phyloP scores from a whole-genome alignment of 2,888 invertebrate genomes.

The Epinotia brunnichana region DNA sequence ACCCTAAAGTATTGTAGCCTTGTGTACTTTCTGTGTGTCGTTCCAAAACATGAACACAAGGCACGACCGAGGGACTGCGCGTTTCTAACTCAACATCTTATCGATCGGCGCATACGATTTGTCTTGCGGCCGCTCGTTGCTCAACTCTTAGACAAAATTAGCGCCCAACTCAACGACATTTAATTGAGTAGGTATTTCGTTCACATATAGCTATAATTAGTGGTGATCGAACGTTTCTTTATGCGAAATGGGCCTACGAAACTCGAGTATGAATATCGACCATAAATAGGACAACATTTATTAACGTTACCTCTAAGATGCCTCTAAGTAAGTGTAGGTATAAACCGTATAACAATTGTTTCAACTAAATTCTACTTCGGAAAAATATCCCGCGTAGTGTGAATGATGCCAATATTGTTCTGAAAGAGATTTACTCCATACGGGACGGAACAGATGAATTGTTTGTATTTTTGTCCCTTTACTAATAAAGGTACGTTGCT shows the following conservation, averaged over 20 bases:
- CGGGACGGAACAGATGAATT: too few species aligned
- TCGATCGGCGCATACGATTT: slow-evolving; percentile 41
- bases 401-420: too few species aligned
- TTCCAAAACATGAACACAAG: slow-evolving; percentile 15
- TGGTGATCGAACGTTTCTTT: neutral
- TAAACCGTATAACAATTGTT: too few species aligned
- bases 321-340: too few species aligned
- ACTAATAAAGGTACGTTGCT: too few species aligned
- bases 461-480: too few species aligned
- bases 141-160: slow-evolving; percentile 20
- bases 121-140: slow-evolving; percentile 33
- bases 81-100: slow-evolving; percentile 39
- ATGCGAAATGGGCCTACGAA: neutral
- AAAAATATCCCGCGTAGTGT: too few species aligned
- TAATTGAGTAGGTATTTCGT: neutral
- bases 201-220: slow-evolving; percentile 28
- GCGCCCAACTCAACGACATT: neutral
- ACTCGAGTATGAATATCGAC: neutral
- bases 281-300: too few species aligned
- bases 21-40: slow-evolving; percentile 12
- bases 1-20: neutral
- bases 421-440: too few species aligned
- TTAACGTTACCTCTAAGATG: too few species aligned
- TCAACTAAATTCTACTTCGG: too few species aligned
- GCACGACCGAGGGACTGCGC: slow-evolving; percentile 27